Base-by-base conservation (phyloP, 2,113 vertebrate species). In the Rhinopomastus cyanomelas region DNA sequence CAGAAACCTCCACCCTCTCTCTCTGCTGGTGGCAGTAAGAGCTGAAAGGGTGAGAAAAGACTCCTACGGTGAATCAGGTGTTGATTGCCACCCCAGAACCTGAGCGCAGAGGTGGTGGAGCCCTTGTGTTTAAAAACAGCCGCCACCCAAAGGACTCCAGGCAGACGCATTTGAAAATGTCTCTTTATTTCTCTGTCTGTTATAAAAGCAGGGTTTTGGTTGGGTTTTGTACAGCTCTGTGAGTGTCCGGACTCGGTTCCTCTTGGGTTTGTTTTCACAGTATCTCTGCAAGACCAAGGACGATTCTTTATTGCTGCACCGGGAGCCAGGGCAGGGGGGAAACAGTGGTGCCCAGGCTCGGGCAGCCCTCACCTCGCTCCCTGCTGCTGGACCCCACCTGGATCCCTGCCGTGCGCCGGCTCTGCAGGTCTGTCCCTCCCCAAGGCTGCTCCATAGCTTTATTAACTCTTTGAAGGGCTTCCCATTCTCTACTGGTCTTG, bases 111-210 rank as follows among this genome's bases (percentile, higher is more conserved):
- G 34, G 17, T 11, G 37, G 27, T 12, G 6, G 32, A 30, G n/a
- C 30, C 5, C 2, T 27, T 61, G n/a, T 0, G 2, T 14, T 57
- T 27, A 9, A 61, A 74, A 91, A 18, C 86, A 96, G 93, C 93
- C 78, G 22, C 74, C 51, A 4, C 89, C 91, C 88, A 57, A 95
- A 84, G 6, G 1, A 95, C 84, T 60, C 77, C 66, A 77, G 87
- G 88, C 96, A 94, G 87, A 72, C 72, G 3, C 61, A 5, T 94
- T 95, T 95, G 94, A 97, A 98, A 97, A 98, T 76, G 83, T 94
- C 95, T 90, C 89, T 98, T 98, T 97, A 97, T 97, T 97, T 97
- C 89, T 97, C 91, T n/a, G 46, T 97, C 91, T n/a, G 46, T 94
- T 96, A 96, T 68, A 96, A 97, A 97, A 97, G 82, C 95, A 81